A percentile compares a stretch with the other conserved stretches of the same genome.
Evolutionary conservation across 2,888 invertebrate species (phyloP).

Genomic region (Erebia epiphron): DNA sequence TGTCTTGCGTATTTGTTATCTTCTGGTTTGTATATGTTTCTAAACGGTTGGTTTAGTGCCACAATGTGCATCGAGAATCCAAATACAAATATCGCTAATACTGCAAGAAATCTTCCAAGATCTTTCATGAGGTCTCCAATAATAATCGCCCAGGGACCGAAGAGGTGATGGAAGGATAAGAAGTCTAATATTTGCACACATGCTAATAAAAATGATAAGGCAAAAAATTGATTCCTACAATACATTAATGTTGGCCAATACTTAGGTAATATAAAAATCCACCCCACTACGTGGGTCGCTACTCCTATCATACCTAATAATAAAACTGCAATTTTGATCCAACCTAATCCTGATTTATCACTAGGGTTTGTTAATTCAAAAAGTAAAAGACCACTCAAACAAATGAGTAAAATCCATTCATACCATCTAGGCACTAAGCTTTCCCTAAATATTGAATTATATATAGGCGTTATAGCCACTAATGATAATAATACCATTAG

Average conservation of each 20-base stretch:
- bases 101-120: slow-evolving; percentile 97
- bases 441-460: slow-evolving; percentile 89
- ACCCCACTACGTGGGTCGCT: slow-evolving; percentile 92
- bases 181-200: slow-evolving; percentile 99
- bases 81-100: slow-evolving; percentile 98
- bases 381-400: slow-evolving; percentile 96
- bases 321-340: slow-evolving; percentile 94
- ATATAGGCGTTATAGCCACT: slow-evolving; percentile 94
- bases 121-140: slow-evolving; percentile 98
- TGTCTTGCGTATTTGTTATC: slow-evolving; percentile 82
- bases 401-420: slow-evolving; percentile 97
- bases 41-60: slow-evolving; percentile 97
- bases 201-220: slow-evolving; percentile 95
- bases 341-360: slow-evolving; percentile 97
- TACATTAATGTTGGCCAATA: slow-evolving; percentile 95
- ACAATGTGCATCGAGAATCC: slow-evolving; percentile 99
- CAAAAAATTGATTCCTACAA: slow-evolving; percentile 98
- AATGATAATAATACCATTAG: slow-evolving; percentile 96
- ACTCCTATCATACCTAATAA: slow-evolving; percentile 95
- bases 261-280: slow-evolving; percentile 85
- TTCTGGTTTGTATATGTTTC: slow-evolving; percentile 85
- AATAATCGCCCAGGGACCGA: slow-evolving; percentile 99
- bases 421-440: slow-evolving; percentile 96
- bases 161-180: slow-evolving; percentile 98
- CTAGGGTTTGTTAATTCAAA: slow-evolving; percentile 99